Evolutionary conservation across 2,113 vertebrate genomes (phyloP), one percentile per base, ranked within the genome.

Genomic region (Eurystomus gularis): DNA sequence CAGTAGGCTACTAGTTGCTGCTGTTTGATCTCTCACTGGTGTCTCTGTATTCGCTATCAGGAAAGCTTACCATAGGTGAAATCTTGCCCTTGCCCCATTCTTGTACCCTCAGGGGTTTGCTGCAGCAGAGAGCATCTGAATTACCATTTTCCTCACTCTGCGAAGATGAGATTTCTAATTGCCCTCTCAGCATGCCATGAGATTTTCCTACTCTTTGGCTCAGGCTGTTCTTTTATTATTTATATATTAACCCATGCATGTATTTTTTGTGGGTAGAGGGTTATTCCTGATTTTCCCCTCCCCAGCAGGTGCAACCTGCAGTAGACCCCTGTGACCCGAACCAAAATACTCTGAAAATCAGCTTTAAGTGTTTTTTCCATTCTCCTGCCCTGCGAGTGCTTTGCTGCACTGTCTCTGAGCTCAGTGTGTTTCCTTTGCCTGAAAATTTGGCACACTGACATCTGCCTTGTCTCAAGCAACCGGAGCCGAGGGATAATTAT

Each of bases 61-160:
- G 6, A 62, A 54, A 79, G 54, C 46, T 94, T 61, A 39, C 25
- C 7, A 24, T 37, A 75, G 60, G 6, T 75, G 21, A 88, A 71
- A 57, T 69, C 17, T 33, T 87, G 52, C 28, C 29, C 39, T 77
- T 91, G 55, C 52, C 39, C 57, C 26, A 10, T 64, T 65, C 70
- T 82, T 66, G 28, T 29, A 31, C 31, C 57, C 29, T 60, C 0
- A 0, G 44, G 37, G 44, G 11, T 13, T 82, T 73, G 52, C 40
- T 86, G 73, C 37, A 57, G 24, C 31, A 55, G 54, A 54, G 12
- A 73, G 26, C 14, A 15, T 58, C 52, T 86, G 75, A 92, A 71
- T 73, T 88, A 57, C 46, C 3, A 0, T 39, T 80, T 66, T 71
- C 21, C 35, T 40, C 28, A 18, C 13, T 51, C 62, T 49, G 14